Conservation (phyloP, 2,888 invertebrate species). For the Leptarthrus brevirostris region DNA sequence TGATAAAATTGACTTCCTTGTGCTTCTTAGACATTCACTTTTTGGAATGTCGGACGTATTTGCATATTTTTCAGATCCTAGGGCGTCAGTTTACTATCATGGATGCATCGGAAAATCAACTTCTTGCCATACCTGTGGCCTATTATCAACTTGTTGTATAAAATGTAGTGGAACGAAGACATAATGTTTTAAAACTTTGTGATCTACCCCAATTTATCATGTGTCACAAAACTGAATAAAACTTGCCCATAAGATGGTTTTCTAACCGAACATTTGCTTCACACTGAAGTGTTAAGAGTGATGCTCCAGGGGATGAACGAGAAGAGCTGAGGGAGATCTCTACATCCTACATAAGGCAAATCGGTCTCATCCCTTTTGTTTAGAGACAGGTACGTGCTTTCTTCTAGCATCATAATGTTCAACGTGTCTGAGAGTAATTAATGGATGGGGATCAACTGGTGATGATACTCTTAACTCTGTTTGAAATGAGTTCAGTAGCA, state of each 20-base stretch:
- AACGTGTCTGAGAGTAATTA: slow-evolving; percentile 6
- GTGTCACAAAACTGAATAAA: neutral
- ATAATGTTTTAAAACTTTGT: slow-evolving; percentile 17
- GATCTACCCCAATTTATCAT: slow-evolving; percentile 31
- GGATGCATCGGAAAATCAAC: no score
- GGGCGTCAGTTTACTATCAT: neutral
- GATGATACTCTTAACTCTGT: slow-evolving; percentile 14
- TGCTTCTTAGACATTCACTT: neutral
- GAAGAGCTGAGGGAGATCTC: neutral
- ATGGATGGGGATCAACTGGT: slow-evolving; percentile 35
- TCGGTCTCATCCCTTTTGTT: slow-evolving; percentile 13
- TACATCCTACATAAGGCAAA: neutral
- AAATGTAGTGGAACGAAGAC: neutral
- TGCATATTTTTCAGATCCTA: slow-evolving; percentile 17
- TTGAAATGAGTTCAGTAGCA: neutral
- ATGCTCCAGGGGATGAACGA: neutral
- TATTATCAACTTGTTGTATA: no score
- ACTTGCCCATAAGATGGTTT: neutral
- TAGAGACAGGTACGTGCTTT: slow-evolving; percentile 1
- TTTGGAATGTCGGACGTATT: slow-evolving; percentile 18
- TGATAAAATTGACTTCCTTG: slow-evolving; percentile 43
- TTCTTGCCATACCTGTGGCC: no score
- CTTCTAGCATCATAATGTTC: neutral
- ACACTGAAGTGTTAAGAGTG: neutral
- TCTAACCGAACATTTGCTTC: slow-evolving; percentile 3